Base-by-base conservation (phyloP, 2,113 vertebrate species). In the Struthio camelus region DNA sequence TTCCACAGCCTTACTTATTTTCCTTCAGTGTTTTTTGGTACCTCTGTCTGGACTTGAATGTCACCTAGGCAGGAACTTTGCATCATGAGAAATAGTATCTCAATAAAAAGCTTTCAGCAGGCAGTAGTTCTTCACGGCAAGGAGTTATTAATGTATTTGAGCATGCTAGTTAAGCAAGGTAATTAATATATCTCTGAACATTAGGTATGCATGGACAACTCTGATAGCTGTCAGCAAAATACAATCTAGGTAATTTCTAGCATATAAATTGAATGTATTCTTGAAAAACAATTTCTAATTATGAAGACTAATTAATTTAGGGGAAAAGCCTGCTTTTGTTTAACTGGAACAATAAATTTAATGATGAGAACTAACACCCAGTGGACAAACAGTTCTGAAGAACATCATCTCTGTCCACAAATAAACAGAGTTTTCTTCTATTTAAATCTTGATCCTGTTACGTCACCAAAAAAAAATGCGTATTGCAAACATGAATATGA, bases 101-200 rank as follows among this genome's bases (percentile, higher is more conserved):
- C 85, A 95, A 94, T 87, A 89, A 96, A 94, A 70, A 87, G 28
- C 58, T 85, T 96, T 80, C 79, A 65, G 46, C 54, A 89, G 90
- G 71, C 36, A 96, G 72, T 9, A 90, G 54, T 67, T 97, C 94
- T 96, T 51, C 83, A 71, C 93, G 73, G 75, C 94, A 91, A 28
- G 14, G 48, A 92, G 77, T 92, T 96, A 95, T 90, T 97, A 69
- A 96, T 87, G 58, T 89, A 89, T 96, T 89, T 91, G n/a, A 56
- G 56, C 42, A 62, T 87, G 95, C 65, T 93, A 88, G n/a, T 96
- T 97, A 97, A 95, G 59, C 86, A 87, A 91, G 67, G 65, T 96
- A 97, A 97, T 97, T 97, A 97, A 97, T 94, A 89, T 92, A 95
- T 97, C 95, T 96, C 82, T 95, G 79, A 93, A 58, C 56, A 95